A percentile compares a stretch with the other conserved stretches of the same genome.
phyloP scores from a whole-genome alignment of 1,140 invertebrate genomes.

The Drosophila orosa region DNA sequence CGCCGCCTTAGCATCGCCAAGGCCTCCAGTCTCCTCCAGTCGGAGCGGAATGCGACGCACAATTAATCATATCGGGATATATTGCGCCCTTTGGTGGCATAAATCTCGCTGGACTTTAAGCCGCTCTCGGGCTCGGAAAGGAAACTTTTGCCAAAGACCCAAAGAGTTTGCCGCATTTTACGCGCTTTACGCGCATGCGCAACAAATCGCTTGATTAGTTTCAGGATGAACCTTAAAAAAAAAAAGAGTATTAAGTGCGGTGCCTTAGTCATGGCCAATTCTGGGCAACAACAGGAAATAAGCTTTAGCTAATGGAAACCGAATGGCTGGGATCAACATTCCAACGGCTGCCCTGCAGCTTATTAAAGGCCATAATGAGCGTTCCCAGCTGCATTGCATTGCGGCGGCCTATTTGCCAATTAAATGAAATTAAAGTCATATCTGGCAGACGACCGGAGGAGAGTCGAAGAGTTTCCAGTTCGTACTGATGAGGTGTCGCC shows the following conservation, averaged over 20 bases:
- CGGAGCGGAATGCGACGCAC: slow-evolving; percentile 48
- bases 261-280: slow-evolving; percentile 25
- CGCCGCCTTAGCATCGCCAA: slow-evolving; percentile 56
- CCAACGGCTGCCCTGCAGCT: slow-evolving; percentile 8
- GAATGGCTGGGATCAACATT: slow-evolving; percentile 40
- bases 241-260: neutral
- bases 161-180: slow-evolving; percentile 29
- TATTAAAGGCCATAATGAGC: slow-evolving; percentile 42
- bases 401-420: slow-evolving; percentile 56
- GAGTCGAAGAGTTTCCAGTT: slow-evolving; percentile 5
- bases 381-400: slow-evolving; percentile 38
- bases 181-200: slow-evolving; percentile 75
- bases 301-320: slow-evolving; percentile 49
- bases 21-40: slow-evolving; percentile 8
- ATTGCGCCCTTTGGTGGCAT: slow-evolving; percentile 72
- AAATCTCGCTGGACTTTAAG: slow-evolving; percentile 66
- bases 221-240: slow-evolving; percentile 26
- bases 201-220: slow-evolving; percentile 83
- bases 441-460: slow-evolving; percentile 3
- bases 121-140: slow-evolving; percentile 11
- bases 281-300: slow-evolving; percentile 51
- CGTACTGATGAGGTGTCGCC: slow-evolving; percentile 62
- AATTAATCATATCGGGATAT: slow-evolving; percentile 78
- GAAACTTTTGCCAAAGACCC: slow-evolving; percentile 5
- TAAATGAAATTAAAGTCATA: slow-evolving; percentile 63